Percentiles rank a stretch among this genome's conserved stretches.
Conservation (phyloP, 2,113 vertebrate genomes). For the Ursus arctos region DNA sequence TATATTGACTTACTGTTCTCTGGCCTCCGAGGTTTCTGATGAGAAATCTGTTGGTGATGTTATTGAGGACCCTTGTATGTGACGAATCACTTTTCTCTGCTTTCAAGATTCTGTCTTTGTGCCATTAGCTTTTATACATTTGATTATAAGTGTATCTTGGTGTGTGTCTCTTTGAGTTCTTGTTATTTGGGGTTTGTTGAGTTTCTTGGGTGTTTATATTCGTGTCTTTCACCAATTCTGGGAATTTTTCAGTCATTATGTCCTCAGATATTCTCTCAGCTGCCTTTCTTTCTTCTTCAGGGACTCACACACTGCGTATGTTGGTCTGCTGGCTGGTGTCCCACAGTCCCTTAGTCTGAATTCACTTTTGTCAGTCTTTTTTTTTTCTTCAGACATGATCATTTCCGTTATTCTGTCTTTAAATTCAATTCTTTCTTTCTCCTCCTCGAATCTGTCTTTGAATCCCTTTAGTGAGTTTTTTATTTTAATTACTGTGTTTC, state of each 20-base stretch:
- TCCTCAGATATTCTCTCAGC: not conserved
- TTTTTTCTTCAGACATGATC: not conserved
- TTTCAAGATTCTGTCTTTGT: not conserved
- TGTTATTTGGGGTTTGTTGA: not conserved
- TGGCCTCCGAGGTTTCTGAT: not conserved
- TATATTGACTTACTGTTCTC: not conserved
- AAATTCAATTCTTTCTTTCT: not conserved
- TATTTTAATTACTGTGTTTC: not conserved
- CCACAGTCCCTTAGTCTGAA: not conserved
- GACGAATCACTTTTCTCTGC: not conserved
- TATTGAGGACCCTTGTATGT: not conserved
- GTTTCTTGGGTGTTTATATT: not conserved
- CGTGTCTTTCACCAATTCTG: not conserved
- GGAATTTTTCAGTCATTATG: not conserved
- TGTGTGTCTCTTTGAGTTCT: not conserved
- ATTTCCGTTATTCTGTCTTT: not conserved
- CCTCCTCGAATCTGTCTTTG: not conserved
- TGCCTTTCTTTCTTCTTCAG: not conserved
- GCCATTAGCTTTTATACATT: not conserved
- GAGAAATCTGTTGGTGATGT: not conserved
- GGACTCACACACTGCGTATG: not conserved
- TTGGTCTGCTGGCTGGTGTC: not conserved
- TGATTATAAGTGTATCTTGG: not conserved
- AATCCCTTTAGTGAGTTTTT: not conserved
- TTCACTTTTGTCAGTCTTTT: not conserved